Percentiles rank a stretch among this genome's conserved stretches.
Conservation (phyloP, 2,113 vertebrate species). For the Pelusios castaneus region DNA sequence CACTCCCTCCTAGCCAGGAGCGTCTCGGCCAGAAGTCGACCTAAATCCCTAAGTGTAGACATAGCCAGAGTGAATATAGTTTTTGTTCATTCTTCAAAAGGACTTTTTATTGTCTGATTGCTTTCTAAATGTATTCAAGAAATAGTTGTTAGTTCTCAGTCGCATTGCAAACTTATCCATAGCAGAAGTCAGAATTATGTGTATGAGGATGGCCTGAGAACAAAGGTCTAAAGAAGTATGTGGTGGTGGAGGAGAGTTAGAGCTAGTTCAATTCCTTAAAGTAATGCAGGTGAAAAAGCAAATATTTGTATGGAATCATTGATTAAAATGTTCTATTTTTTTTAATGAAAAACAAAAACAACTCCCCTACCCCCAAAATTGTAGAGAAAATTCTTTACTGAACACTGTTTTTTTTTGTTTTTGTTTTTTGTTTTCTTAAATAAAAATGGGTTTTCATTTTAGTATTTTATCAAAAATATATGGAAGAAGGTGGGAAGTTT, state of each 20-base stretch:
- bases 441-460: background rate
- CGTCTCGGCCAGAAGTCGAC: too few species aligned
- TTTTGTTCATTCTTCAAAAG: conserved; percentile 50
- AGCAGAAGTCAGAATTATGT: background rate
- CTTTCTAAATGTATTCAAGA: conserved; percentile 6
- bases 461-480: background rate
- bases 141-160: background rate
- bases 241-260: background rate
- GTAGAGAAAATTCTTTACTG: background rate
- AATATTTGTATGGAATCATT: background rate
- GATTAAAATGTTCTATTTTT: background rate
- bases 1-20: too few species aligned
- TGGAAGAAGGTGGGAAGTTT: background rate
- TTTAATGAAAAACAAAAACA: background rate
- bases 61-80: conserved; percentile 24
- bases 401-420: background rate
- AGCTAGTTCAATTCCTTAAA: background rate
- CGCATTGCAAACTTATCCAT: background rate
- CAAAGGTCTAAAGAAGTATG: background rate
- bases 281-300: background rate
- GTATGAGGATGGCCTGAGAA: background rate
- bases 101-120: conserved; percentile 27
- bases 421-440: too few species aligned
- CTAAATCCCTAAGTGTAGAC: too few species aligned
- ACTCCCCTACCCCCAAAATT: background rate